Percentiles rank a stretch among this genome's conserved stretches.
phyloP scores from a whole-genome alignment of 2,888 invertebrate species.

The Idaea dimidiata region DNA sequence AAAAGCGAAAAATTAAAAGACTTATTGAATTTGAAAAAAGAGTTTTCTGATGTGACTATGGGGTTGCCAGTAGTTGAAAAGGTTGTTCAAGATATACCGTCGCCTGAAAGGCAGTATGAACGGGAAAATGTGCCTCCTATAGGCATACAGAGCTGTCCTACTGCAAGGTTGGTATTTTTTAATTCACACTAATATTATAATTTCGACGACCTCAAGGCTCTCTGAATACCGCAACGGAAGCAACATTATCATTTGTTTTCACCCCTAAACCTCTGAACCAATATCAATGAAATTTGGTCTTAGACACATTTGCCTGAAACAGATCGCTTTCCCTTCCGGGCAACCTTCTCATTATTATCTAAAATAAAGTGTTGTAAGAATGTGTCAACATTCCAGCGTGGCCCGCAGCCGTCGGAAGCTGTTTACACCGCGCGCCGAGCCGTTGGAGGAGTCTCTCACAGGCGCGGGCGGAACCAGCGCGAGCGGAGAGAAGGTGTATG shows the following conservation, averaged over 20 bases:
- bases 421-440: slow-evolving; percentile 71
- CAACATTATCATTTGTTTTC: too few relatives aligned
- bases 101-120: slow-evolving; percentile 51
- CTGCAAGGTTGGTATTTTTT: slow-evolving; percentile 53
- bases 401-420: slow-evolving; percentile 69
- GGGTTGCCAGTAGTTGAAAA: slow-evolving; percentile 52
- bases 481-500: slow-evolving; percentile 52
- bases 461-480: slow-evolving; percentile 51
- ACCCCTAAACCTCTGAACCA: too few relatives aligned
- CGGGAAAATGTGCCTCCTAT: slow-evolving; percentile 54
- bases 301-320: too few relatives aligned
- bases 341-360: too few relatives aligned
- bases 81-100: slow-evolving; percentile 53
- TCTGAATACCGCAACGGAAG: too few relatives aligned
- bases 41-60: slow-evolving; percentile 66
- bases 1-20: slow-evolving; percentile 52
- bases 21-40: slow-evolving; percentile 61
- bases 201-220: too few relatives aligned
- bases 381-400: slow-evolving; percentile 37
- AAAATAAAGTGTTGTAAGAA: not conserved
- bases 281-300: too few relatives aligned
- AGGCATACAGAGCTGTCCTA: slow-evolving; percentile 63
- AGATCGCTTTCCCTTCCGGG: too few relatives aligned
- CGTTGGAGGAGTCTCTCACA: slow-evolving; percentile 56
- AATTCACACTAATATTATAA: slow-evolving; percentile 5